Evolutionary conservation across 2,888 invertebrate species (phyloP), one percentile per base, ranked within the genome.

Genomic region (Epicampocera succincta): DNA sequence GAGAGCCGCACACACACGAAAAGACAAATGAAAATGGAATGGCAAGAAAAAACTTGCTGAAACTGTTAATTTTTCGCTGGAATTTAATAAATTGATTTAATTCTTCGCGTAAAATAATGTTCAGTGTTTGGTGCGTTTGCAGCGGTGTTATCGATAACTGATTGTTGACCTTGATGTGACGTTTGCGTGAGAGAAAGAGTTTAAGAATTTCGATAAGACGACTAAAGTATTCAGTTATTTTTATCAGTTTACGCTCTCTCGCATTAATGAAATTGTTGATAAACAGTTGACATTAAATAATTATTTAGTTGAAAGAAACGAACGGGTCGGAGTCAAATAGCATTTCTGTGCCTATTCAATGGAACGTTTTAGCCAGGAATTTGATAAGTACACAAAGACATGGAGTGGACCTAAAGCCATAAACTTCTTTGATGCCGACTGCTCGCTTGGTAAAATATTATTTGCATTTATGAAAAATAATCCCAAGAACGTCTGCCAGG

Each of bases 311-410:
- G 46, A 33, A 42, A 33, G 29, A 60, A 60, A 40, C 48, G 66
- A 25, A 40, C 33, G 29, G 38, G 44, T 9, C 40, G 58, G 48
- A 48, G 74, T 56, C 48, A 38, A 21, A 9, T 38, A 25, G 44
- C 15, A 15, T 8, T 29, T 8, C 13, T 42, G 9, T 44, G n/a
- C 15, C 3, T 12, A 13, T 19, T 29, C 73, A 80, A 89, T 89
- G 88, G 87, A 88, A 71, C 83, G 83, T 80, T 82, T 84, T 50
- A 84, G 82, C 79, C 88, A 86, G 66, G 86, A 86, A 74, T 89
- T 87, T 83, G 89, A 89, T 86, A 89, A 88, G 84, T 89, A 89
- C 68, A 89, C 86, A 38, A 89, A 89, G 86, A 84, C 88, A 74
- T 89, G 89, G 89, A 89, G 87, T 83, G 89, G 89, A 60, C 88